phyloP scores from a whole-genome alignment of 2,113 vertebrate genomes.

The Sinocyclocheilus anshuiensis region DNA sequence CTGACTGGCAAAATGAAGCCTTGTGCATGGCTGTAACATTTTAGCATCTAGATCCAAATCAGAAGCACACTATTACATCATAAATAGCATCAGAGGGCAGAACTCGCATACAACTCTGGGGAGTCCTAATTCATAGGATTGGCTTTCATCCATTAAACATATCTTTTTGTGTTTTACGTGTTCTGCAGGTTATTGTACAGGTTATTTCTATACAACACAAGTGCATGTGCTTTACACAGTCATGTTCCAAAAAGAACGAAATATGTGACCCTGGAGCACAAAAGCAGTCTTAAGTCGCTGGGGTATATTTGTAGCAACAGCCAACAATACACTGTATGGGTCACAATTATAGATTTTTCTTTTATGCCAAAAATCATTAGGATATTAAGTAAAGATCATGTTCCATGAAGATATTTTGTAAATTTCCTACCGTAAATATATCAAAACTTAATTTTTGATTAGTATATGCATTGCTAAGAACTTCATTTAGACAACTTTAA shows the following conservation, averaged over 20 bases:
- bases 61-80: neutral
- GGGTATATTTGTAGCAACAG: too few relatives aligned
- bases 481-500: too few relatives aligned
- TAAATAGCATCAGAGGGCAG: neutral
- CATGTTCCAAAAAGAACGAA: neutral
- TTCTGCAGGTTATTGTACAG: neutral
- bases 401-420: too few relatives aligned
- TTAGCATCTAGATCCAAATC: constrained; percentile 12
- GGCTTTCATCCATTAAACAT: neutral
- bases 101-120: neutral
- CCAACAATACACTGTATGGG: too few relatives aligned
- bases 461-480: too few relatives aligned
- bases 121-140: neutral
- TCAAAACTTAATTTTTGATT: too few relatives aligned
- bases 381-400: too few relatives aligned
- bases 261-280: too few relatives aligned
- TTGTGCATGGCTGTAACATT: neutral
- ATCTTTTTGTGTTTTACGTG: neutral
- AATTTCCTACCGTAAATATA: too few relatives aligned
- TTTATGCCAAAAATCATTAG: too few relatives aligned
- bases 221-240: neutral
- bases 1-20: neutral
- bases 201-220: neutral
- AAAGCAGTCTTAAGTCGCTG: too few relatives aligned
- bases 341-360: too few relatives aligned